These are phyloP conservation scores for Apodemus speciosus DNA, from an alignment of 2,113 vertebrate species.

Conservation along the genomic window DNA sequence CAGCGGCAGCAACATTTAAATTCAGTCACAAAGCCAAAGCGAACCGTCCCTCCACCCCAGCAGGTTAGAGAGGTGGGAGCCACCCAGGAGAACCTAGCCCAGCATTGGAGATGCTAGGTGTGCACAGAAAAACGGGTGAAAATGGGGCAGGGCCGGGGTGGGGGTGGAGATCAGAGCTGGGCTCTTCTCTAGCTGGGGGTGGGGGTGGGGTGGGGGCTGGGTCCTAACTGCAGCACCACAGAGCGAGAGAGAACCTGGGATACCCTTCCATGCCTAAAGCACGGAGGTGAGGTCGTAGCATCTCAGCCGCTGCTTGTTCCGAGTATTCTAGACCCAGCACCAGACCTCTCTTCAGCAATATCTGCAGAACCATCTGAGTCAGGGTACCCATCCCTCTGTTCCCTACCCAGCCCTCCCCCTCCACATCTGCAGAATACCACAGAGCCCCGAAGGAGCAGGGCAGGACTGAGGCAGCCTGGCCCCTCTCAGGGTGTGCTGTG, in stretches of 20 bases:
- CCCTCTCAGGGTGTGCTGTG: background rate
- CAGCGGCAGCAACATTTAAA: background rate
- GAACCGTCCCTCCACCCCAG: accelerated
- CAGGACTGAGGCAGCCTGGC: background rate
- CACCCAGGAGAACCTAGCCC: background rate
- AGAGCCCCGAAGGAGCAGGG: background rate
- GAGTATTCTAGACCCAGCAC: background rate
- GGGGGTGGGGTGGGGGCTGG: background rate
- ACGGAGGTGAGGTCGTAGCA: background rate
- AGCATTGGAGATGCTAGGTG: background rate
- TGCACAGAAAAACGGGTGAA: too few species aligned
- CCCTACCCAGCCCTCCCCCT: background rate
- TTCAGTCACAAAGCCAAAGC: background rate
- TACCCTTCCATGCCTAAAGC: background rate
- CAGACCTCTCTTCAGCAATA: accelerated
- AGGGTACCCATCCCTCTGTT: background rate
- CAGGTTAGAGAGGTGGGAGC: background rate
- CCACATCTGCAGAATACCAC: accelerated
- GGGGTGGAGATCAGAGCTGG: background rate
- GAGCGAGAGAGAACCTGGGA: background rate
- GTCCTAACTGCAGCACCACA: background rate
- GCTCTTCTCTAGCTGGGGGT: background rate
- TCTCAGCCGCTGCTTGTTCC: background rate
- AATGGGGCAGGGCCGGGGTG: background rate
- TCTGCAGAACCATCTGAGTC: accelerated